These are phyloP conservation scores for Octodonta nipae DNA, from an alignment of 2,888 invertebrate species.

Conservation along the genomic window DNA sequence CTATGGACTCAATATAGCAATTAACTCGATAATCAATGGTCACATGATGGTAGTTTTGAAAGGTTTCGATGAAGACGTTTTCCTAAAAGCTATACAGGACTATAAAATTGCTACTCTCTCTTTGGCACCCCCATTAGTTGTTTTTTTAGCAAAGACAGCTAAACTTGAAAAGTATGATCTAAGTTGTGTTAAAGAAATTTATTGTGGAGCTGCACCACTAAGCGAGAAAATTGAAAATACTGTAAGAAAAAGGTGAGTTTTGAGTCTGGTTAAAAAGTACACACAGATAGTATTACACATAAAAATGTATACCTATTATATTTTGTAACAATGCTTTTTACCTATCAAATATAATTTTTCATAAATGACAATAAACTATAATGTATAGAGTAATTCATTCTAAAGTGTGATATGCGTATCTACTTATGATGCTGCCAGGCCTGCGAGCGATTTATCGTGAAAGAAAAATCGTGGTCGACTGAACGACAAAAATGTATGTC, in stretches of 20 bases:
- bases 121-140: conserved; percentile 68
- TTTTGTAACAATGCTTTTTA: too few species aligned
- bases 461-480: too few species aligned
- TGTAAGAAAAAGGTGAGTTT: conserved; percentile 36
- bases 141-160: conserved; percentile 69
- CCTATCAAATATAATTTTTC: too few species aligned
- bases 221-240: conserved; percentile 52
- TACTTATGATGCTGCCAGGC: too few species aligned
- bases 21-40: conserved; percentile 15
- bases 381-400: too few species aligned
- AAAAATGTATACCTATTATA: too few species aligned
- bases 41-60: conserved; percentile 18
- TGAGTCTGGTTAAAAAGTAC: too few species aligned
- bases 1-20: conserved; percentile 19
- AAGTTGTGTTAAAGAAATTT: conserved; percentile 49
- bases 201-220: conserved; percentile 70
- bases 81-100: conserved; percentile 54
- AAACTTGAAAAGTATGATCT: conserved; percentile 64
- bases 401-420: too few species aligned
- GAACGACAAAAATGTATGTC: too few species aligned
- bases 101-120: conserved; percentile 52
- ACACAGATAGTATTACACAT: too few species aligned
- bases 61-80: conserved; percentile 36
- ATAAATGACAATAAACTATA: too few species aligned
- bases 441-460: too few species aligned